Evolutionary conservation across 1,140 invertebrate genomes (phyloP), one percentile per base, ranked within the genome.

Genomic region (Procambarus clarkii): DNA sequence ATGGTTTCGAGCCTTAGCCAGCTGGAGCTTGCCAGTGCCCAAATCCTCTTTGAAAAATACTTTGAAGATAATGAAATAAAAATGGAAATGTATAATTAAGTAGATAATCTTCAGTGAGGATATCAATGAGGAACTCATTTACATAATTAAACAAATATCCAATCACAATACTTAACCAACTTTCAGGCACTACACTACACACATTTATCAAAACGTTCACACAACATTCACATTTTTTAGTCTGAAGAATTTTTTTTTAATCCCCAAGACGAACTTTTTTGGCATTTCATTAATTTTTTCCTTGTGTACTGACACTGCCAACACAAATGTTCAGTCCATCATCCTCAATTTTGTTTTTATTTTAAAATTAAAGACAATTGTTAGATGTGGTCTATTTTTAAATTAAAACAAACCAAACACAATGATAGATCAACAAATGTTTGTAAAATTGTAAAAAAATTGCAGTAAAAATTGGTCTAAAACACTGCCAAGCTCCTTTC

Each of bases 1-100:
- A 64, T 54, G 64, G 11, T 79, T 88, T 54, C n/a, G 83, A 85
- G 83, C 83, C 18, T 58, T 74, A 45, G 71, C n/a, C 84, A 71
- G 46, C 15, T 50, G 9, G 18, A 46, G 69, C 69, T 21, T 9
- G 24, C 69, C 69, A 74, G n/a, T 74, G 24, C n/a, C 69, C 69
- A 18, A 18, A n/a, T 74, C 69, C n/a, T 74, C 69, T 34, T 44
- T 64, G 60, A 64, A 64, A 18, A 64, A n/a, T 18, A 64, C 11
- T 71, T 7, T 34, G 34, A 74, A 74, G 8, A 24, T 74, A 34
- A 8, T 9, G 11, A 9, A 8, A 24, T 34, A 34, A 9, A 9
- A 74, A 74, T 4, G n/a, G 24, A 74, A 34, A 34, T 34, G 11
- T 74, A 34, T 34, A 74, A 34, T 34, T 21, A 21, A 13, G 15